phyloP scores from a whole-genome alignment of 2,113 vertebrate species.

The Lathamus discolor region DNA sequence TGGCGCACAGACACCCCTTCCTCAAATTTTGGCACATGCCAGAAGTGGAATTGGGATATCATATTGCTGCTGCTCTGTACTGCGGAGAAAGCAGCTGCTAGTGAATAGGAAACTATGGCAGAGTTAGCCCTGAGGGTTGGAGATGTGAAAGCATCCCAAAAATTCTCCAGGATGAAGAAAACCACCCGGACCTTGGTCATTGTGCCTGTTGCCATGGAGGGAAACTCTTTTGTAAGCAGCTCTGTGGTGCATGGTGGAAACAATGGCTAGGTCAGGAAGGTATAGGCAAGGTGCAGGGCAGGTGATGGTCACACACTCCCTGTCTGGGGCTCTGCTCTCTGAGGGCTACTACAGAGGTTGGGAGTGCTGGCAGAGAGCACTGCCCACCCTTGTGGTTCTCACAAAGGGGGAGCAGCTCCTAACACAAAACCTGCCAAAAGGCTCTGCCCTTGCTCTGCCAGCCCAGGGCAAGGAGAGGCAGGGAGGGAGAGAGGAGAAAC shows the following conservation, averaged over 20 bases:
- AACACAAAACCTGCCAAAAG: background rate
- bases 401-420: background rate
- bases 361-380: background rate
- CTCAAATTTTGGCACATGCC: background rate
- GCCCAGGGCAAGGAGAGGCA: background rate
- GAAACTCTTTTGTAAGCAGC: background rate
- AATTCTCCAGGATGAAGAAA: slow-evolving; percentile 27
- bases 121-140: background rate
- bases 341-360: background rate
- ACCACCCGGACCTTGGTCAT: slow-evolving; percentile 6
- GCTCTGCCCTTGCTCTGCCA: background rate
- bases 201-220: slow-evolving; percentile 36
- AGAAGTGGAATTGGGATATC: background rate
- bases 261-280: background rate
- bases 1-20: background rate
- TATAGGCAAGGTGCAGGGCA: background rate
- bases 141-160: background rate
- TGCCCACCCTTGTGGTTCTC: background rate
- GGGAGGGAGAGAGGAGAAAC: background rate
- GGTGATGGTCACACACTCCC: background rate
- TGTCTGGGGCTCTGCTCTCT: background rate
- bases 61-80: background rate
- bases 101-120: background rate
- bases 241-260: slow-evolving; percentile 38
- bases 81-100: background rate